Percentiles rank a stretch among this genome's conserved stretches.
These are phyloP conservation scores for Aphis craccivora DNA, from an alignment of 1,140 invertebrate genomes.

Conservation along the genomic window DNA sequence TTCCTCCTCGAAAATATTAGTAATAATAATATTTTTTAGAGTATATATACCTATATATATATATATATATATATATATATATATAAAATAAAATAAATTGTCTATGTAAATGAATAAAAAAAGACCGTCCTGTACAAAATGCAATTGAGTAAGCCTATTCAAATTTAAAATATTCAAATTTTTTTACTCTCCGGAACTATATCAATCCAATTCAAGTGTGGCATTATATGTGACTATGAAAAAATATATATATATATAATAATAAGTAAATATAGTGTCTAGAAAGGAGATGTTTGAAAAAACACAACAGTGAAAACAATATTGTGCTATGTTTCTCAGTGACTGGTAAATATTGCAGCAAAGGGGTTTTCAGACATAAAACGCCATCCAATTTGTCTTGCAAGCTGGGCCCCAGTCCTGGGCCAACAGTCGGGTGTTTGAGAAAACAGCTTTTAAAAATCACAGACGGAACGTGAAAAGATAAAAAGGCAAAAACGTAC, in stretches of 20 bases:
- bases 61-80: background rate
- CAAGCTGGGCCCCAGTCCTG: background rate
- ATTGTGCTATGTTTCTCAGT: background rate
- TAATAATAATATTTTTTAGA: background rate
- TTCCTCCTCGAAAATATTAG: background rate
- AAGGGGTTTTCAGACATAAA: background rate
- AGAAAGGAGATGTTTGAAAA: background rate
- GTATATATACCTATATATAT: background rate
- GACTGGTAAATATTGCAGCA: slow-evolving; percentile 30
- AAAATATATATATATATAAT: background rate
- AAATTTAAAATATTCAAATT: slow-evolving; percentile 46
- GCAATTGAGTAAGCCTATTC: slow-evolving; percentile 34
- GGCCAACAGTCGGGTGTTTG: background rate
- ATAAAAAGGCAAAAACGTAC: slow-evolving; percentile 32
- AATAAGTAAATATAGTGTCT: slow-evolving; percentile 2
- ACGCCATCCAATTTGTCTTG: background rate
- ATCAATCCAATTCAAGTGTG: background rate
- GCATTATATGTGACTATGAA: background rate
- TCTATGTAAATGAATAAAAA: background rate
- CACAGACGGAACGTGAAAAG: background rate
- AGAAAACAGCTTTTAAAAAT: slow-evolving; percentile 52
- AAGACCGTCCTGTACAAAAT: background rate
- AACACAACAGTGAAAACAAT: slow-evolving; percentile 3
- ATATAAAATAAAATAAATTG: background rate
- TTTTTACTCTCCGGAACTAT: background rate